phyloP scores from a whole-genome alignment of 92 coral and sea anemone species.

The Porites lobata region DNA sequence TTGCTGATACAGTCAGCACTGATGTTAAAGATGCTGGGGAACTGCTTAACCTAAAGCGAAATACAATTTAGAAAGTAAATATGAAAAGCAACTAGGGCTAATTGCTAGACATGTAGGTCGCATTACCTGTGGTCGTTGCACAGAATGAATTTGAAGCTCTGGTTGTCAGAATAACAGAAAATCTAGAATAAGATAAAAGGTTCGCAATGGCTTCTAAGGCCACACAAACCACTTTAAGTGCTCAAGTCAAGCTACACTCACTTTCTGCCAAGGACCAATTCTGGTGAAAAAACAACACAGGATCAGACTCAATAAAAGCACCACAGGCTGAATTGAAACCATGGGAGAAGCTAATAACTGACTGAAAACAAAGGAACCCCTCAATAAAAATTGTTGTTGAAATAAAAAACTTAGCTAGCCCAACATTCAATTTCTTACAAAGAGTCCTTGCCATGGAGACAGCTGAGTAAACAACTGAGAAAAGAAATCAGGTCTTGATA shows the following conservation, averaged over 20 bases:
- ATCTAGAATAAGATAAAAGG: not conserved
- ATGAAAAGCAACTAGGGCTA: conserved; percentile 47
- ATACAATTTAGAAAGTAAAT: conserved; percentile 26
- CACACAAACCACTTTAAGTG: conserved; percentile 51
- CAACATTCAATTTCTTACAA: not conserved
- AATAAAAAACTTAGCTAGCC: too few species aligned
- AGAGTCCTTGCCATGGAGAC: too few species aligned
- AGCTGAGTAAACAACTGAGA: too few species aligned
- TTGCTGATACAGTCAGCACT: conserved; percentile 52
- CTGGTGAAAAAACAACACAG: conserved; percentile 62
- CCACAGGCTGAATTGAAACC: conserved; percentile 46
- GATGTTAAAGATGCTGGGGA: conserved; percentile 49
- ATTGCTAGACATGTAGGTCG: too few species aligned
- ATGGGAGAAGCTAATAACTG: conserved; percentile 39
- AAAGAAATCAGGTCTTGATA: not conserved
- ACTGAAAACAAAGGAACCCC: not conserved
- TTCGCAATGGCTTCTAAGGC: conserved; percentile 41
- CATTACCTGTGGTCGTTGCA: not conserved
- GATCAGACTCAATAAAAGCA: conserved; percentile 43
- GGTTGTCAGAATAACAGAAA: too few species aligned
- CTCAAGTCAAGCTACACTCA: conserved; percentile 59
- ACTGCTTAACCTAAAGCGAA: conserved; percentile 53
- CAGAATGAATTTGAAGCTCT: too few species aligned
- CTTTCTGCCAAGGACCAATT: conserved; percentile 55
- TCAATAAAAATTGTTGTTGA: too few species aligned